Evolutionary conservation across 2,113 vertebrate genomes (phyloP).

Genomic region (Casuarius casuarius): DNA sequence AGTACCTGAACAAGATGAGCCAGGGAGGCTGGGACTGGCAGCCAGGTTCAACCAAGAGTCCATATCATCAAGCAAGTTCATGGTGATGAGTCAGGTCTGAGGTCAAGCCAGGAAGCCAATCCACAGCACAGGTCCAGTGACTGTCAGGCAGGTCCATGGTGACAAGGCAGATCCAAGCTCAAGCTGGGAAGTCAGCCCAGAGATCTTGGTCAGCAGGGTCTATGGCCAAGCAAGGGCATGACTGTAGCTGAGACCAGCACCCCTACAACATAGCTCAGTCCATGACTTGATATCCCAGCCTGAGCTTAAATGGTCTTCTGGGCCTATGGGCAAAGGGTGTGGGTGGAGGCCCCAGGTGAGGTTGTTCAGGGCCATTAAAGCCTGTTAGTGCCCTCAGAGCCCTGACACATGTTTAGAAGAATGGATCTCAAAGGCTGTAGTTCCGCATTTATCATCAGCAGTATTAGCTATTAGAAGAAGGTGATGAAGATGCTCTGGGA

Average conservation of each 20-base stretch:
- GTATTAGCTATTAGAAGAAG: background rate
- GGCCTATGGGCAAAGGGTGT: background rate
- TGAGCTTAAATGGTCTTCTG: background rate
- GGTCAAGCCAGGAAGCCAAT: background rate
- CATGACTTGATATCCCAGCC: rapidly evolving
- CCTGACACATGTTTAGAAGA: rapidly evolving
- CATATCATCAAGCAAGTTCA: background rate
- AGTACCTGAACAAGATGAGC: background rate
- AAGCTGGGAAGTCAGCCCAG: background rate
- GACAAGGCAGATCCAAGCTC: rapidly evolving
- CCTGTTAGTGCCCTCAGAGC: background rate
- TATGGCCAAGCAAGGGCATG: rapidly evolving
- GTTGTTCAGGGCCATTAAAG: background rate
- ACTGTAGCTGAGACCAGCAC: rapidly evolving
- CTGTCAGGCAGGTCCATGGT: background rate
- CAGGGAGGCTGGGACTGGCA: background rate
- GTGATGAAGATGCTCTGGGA: background rate
- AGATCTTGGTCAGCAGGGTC: rapidly evolving
- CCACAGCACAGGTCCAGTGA: rapidly evolving
- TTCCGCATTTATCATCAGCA: background rate
- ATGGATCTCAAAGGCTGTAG: background rate
- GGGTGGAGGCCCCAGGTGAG: background rate
- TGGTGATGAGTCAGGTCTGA: background rate
- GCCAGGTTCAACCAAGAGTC: background rate
- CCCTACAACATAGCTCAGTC: rapidly evolving